Conservation (phyloP, 2,797 vertebrate genomes). For the Microchirus variegatus region DNA sequence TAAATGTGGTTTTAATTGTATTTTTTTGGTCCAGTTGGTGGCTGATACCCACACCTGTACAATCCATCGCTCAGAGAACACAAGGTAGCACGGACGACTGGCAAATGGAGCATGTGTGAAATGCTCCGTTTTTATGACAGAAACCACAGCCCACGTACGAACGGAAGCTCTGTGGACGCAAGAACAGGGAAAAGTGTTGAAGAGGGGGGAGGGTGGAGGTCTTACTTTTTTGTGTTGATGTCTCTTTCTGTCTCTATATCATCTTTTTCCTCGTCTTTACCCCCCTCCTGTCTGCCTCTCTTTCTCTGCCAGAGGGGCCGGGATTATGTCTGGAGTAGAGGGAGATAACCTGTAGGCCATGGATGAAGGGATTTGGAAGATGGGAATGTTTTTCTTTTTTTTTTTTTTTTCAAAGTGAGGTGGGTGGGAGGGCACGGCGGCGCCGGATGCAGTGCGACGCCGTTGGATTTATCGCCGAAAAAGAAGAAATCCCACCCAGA, state of each 20-base stretch:
- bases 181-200: too few species aligned
- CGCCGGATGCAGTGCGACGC: constrained; percentile 33
- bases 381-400: constrained; percentile 47
- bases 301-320: constrained; percentile 41
- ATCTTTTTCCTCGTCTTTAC: constrained; percentile 23
- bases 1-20: too few species aligned
- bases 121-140: too few species aligned
- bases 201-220: too few species aligned
- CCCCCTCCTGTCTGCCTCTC: constrained; percentile 4
- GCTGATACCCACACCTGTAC: too few species aligned
- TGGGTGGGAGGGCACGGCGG: constrained; percentile 31
- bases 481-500: constrained; percentile 46
- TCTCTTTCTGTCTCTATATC: constrained; percentile 29
- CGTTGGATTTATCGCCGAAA: constrained; percentile 48
- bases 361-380: constrained; percentile 65
- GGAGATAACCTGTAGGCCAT: constrained; percentile 64
- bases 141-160: too few species aligned
- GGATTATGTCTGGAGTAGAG: constrained; percentile 60
- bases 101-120: too few species aligned
- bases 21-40: too few species aligned
- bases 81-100: too few species aligned
- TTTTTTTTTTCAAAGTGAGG: constrained; percentile 11
- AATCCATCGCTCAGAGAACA: too few species aligned
- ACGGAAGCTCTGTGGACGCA: too few species aligned
- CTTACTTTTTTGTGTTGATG: neutral